phyloP scores from a whole-genome alignment of 2,888 invertebrate genomes.

The Macaria notata region DNA sequence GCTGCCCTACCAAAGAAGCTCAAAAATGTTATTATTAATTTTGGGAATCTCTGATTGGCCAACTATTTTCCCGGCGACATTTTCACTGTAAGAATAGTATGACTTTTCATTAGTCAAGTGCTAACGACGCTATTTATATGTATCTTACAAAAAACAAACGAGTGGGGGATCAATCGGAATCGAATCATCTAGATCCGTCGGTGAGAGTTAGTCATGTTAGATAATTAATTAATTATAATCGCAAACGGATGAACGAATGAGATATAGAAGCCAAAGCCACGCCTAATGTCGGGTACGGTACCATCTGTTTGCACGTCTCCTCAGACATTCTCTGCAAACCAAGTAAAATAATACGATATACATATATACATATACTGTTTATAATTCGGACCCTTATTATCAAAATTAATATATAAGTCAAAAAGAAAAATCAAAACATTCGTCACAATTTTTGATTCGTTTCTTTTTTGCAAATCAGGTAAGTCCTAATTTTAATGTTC shows the following conservation, averaged over 20 bases:
- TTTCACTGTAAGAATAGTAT: too few species aligned
- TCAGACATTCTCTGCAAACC: conserved; percentile 92
- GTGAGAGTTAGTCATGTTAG: conserved; percentile 77
- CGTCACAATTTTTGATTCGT: too few species aligned
- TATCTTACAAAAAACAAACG: conserved; percentile 52
- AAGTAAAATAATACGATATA: conserved; percentile 79
- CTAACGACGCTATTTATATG: background rate
- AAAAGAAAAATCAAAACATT: too few species aligned
- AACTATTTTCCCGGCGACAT: too few species aligned
- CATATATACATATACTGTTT: conserved; percentile 39
- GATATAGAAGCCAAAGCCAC: conserved; percentile 80
- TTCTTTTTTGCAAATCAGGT: too few species aligned
- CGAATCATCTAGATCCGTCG: conserved; percentile 52
- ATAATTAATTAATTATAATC: conserved; percentile 34
- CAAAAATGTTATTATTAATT: too few species aligned
- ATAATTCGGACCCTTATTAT: conserved; percentile 11
- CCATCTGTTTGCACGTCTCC: conserved; percentile 92
- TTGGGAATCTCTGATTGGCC: too few species aligned
- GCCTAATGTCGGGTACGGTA: conserved; percentile 81
- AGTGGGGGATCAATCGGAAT: conserved; percentile 52
- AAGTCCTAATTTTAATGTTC: too few species aligned
- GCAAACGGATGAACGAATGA: conserved; percentile 76
- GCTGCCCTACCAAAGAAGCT: too few species aligned
- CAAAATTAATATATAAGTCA: background rate
- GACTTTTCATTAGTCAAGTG: too few species aligned